phyloP scores from a whole-genome alignment of 2,113 vertebrate genomes.

The cat (Felis catus) region DNA sequence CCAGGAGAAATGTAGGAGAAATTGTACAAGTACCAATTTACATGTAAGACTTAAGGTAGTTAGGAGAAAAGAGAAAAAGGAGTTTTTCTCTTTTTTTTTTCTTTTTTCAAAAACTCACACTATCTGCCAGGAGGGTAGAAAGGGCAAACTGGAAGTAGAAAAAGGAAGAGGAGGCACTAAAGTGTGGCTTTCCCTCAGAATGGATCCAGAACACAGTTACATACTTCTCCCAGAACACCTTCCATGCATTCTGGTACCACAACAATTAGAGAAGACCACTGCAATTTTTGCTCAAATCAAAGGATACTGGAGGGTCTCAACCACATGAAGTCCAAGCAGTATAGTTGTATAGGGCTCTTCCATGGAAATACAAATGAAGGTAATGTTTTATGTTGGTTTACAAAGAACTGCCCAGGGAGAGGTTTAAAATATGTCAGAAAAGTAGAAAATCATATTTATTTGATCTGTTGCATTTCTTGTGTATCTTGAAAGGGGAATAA shows the following conservation, averaged over 20 bases:
- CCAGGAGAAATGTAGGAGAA: neutral
- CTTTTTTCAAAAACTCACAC: conserved; percentile 2
- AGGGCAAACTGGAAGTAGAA: conserved; percentile 10
- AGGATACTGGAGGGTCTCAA: conserved; percentile 3
- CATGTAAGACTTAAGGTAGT: neutral
- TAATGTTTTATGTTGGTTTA: conserved; percentile 56
- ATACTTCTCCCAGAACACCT: neutral
- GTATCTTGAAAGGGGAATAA: conserved; percentile 50
- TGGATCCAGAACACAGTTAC: neutral
- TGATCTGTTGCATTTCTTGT: conserved; percentile 16
- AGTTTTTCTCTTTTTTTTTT: neutral
- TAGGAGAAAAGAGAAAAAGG: neutral
- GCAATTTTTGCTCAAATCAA: conserved; percentile 59
- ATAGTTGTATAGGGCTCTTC: conserved; percentile 16
- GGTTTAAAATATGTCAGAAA: neutral
- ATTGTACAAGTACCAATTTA: neutral
- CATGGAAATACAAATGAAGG: neutral
- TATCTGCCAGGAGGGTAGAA: neutral
- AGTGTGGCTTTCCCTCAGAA: neutral
- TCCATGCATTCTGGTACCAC: neutral
- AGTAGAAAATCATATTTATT: conserved; percentile 37
- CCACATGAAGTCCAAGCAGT: neutral
- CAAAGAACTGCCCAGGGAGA: conserved; percentile 45
- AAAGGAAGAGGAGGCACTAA: neutral
- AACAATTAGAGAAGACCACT: conserved; percentile 28